Evolutionary conservation across 2,797 vertebrate genomes (phyloP).

Genomic region (Tympanoctomys barrerae): DNA sequence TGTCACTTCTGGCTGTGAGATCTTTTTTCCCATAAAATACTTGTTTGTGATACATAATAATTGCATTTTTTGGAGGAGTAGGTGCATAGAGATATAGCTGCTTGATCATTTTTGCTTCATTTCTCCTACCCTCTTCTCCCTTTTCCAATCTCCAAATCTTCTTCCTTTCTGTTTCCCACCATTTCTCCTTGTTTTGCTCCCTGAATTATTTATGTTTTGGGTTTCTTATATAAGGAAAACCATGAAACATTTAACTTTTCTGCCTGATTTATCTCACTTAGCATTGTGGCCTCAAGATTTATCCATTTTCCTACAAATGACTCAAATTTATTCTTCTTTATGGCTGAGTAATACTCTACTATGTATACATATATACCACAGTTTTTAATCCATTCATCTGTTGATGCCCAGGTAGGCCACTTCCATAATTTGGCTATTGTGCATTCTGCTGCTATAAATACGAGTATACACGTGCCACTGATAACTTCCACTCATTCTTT

Average conservation of each 20-base stretch:
- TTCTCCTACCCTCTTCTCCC: not conserved
- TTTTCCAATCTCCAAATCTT: not conserved
- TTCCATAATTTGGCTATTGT: not conserved
- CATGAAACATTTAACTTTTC: not conserved
- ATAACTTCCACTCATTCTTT: not conserved
- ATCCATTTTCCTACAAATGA: not conserved
- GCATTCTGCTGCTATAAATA: not conserved
- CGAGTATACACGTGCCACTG: not conserved
- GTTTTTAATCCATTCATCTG: not conserved
- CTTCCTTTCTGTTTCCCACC: not conserved
- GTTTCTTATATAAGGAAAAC: not conserved
- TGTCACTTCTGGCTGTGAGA: not conserved
- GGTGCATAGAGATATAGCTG: not conserved
- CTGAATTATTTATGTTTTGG: not conserved
- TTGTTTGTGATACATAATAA: not conserved
- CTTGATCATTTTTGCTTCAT: not conserved
- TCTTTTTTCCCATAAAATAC: not conserved
- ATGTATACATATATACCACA: not conserved
- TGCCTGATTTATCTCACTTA: not conserved
- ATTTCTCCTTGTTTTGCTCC: not conserved
- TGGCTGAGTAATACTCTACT: not conserved
- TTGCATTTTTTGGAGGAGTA: not conserved
- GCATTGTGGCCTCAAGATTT: not conserved
- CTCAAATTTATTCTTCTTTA: not conserved
- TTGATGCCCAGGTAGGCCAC: not conserved